phyloP scores from a whole-genome alignment of 2,113 vertebrate genomes.

The Anas platyrhynchos region DNA sequence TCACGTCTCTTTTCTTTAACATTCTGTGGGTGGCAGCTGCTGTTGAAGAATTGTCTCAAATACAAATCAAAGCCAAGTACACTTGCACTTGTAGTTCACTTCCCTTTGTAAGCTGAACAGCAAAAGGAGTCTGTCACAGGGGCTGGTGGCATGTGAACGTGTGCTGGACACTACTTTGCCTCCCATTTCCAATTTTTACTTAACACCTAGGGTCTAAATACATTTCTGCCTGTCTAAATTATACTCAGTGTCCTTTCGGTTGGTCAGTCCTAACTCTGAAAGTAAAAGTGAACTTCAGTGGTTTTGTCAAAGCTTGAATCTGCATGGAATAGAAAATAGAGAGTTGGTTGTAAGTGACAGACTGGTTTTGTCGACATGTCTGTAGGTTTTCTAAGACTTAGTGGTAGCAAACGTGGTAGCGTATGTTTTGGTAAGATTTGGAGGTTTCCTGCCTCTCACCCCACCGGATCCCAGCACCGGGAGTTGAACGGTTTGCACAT shows the following conservation, averaged over 20 bases:
- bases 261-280: slow-evolving; percentile 50
- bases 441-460: slow-evolving; percentile 16
- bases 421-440: slow-evolving; percentile 18
- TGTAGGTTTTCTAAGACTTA: slow-evolving; percentile 67
- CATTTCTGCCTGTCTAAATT: slow-evolving; percentile 57
- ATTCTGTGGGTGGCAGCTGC: slow-evolving; percentile 40
- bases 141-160: not conserved
- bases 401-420: slow-evolving; percentile 67
- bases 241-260: slow-evolving; percentile 43
- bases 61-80: slow-evolving; percentile 5
- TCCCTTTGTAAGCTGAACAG: not conserved
- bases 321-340: slow-evolving; percentile 70
- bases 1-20: slow-evolving; percentile 28
- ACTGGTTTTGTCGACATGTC: slow-evolving; percentile 67
- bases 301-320: slow-evolving; percentile 68
- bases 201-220: slow-evolving; percentile 37
- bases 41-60: not conserved
- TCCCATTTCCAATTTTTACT: not conserved
- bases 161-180: not conserved
- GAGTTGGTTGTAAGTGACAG: slow-evolving; percentile 70
- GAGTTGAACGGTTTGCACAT: slow-evolving; percentile 21
- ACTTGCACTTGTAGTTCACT: slow-evolving; percentile 27
- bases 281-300: slow-evolving; percentile 64
- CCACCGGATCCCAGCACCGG: not conserved
- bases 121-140: not conserved